phyloP scores from a whole-genome alignment of 2,113 vertebrate genomes.

The Sialia sialis region DNA sequence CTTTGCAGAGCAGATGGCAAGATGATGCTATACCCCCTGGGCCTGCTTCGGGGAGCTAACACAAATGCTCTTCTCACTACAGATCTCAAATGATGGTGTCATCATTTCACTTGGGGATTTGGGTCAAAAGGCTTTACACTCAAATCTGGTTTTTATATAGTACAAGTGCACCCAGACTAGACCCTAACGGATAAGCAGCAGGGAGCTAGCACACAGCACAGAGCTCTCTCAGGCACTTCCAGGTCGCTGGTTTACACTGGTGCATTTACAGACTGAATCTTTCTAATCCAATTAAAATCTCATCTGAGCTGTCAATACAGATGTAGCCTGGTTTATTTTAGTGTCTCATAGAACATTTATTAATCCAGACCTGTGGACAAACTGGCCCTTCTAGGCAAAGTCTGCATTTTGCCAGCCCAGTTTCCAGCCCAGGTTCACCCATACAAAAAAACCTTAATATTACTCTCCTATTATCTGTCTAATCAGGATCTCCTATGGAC shows the following conservation, averaged over 20 bases:
- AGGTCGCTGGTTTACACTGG: conserved; percentile 56
- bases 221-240: conserved; percentile 48
- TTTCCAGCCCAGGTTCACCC: background rate
- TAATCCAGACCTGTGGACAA: background rate
- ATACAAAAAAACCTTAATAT: background rate
- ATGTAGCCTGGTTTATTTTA: conserved; percentile 31
- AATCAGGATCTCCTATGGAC: background rate
- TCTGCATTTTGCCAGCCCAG: background rate
- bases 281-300: conserved; percentile 67
- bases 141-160: conserved; percentile 40
- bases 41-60: background rate
- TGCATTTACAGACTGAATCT: conserved; percentile 44
- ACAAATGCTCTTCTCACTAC: conserved; percentile 1
- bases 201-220: background rate
- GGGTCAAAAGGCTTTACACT: conserved; percentile 59
- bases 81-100: conserved; percentile 28
- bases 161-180: background rate
- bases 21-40: background rate
- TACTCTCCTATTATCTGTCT: background rate
- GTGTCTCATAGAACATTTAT: background rate
- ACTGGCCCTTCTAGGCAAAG: conserved; percentile 30
- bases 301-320: conserved; percentile 51
- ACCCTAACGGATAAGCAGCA: background rate
- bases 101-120: conserved; percentile 49
- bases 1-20: conserved; percentile 48